Base-by-base conservation (phyloP, 2,888 invertebrate species). In the Phymatocera aterrima region DNA sequence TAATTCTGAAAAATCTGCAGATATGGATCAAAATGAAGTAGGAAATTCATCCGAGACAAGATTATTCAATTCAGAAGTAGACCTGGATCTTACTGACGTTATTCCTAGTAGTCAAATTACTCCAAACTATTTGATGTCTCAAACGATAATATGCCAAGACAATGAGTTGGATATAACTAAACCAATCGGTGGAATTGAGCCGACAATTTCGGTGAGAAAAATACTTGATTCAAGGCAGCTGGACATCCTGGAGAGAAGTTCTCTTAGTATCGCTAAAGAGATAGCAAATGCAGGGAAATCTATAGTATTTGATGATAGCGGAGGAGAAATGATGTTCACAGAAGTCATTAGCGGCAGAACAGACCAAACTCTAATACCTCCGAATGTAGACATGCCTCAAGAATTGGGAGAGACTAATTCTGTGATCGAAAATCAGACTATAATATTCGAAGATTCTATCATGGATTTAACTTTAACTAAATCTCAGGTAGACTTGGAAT, bases 401-500 rank as follows among this genome's bases (percentile, higher is more conserved):
- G 46, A 68, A 21, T 5, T 0, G n/a, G 24, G 24, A 15, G 2
- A 46, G 2, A 28, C 15, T 3, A 21, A 24, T 43, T 46, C 68
- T 51, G 1, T 18, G 5, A 31, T 75, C 1, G 75, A 75, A 40
- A 40, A 75, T 60, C 21, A 70, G 28, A 78, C 78, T 28, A 70
- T 68, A 51, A 57, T 78, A 51, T 78, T 78, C 28, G 54, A 54
- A 3, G 70, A 78, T n/a, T 61, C 34, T 1, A 18, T 34, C n/a
- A 78, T 78, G 70, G 78, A 78, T 21, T 15, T 70, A 2, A 78
- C 78, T 64, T 15, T 37, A 10, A 40, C 57, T 31, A 57, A 70
- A 2, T 78, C 77, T 28, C 46, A 46, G 12, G 15, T 46, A 46
- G 46, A 46, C 2, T n/a, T 34, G 5, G 46, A 8, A 10, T 28